phyloP scores from a whole-genome alignment of 2,113 vertebrate genomes.

The Rhabdornis inornatus region DNA sequence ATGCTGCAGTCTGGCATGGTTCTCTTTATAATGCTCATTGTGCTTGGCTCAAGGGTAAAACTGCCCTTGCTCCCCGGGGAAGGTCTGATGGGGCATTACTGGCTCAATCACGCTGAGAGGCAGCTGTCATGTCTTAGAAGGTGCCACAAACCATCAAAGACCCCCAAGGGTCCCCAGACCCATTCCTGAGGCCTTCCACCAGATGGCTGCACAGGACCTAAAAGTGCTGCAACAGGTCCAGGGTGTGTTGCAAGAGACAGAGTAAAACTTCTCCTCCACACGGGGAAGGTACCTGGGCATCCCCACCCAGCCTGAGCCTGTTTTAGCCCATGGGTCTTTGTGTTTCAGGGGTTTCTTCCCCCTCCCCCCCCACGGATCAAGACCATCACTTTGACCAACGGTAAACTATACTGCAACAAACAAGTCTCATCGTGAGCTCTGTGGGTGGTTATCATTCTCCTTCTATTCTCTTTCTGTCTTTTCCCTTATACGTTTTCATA shows the following conservation, averaged over 20 bases:
- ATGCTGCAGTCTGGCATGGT: fast-evolving
- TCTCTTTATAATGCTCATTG: not conserved
- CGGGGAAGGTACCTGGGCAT: not conserved
- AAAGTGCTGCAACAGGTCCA: not conserved
- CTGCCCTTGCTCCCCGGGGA: fast-evolving
- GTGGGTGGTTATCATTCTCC: not conserved
- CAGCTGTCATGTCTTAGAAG: fast-evolving
- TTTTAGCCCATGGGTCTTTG: not conserved
- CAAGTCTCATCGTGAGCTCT: fast-evolving
- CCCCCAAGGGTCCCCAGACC: not conserved
- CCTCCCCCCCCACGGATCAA: fast-evolving
- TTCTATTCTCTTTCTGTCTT: not conserved
- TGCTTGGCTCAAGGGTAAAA: not conserved
- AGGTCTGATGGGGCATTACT: not conserved
- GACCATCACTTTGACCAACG: not conserved
- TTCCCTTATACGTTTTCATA: not conserved
- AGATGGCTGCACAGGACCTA: too few relatives aligned
- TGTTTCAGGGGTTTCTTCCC: not conserved
- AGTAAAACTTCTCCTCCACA: not conserved
- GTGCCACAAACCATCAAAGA: not conserved
- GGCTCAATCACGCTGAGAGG: fast-evolving
- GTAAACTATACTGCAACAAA: not conserved
- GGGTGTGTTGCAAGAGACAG: not conserved
- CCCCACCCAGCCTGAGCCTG: not conserved
- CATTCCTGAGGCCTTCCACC: not conserved